These are phyloP conservation scores for Macrocentrus cingulum DNA, from an alignment of 1,140 invertebrate genomes.

Conservation along the genomic window DNA sequence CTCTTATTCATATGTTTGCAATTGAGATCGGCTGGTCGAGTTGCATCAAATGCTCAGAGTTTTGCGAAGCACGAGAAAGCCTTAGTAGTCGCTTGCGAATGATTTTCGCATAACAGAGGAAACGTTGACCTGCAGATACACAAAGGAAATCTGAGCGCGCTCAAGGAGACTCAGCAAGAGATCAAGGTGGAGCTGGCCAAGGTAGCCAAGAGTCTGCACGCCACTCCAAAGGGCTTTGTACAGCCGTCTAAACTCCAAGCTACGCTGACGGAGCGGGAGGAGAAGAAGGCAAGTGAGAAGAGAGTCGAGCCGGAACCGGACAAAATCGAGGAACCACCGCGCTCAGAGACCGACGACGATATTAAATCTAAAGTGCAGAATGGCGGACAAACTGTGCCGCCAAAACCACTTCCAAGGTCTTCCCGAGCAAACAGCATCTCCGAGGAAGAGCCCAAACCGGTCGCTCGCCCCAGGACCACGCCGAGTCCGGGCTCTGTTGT, in stretches of 20 bases:
- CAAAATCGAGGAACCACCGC: slow-evolving; percentile 25
- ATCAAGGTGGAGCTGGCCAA: slow-evolving; percentile 47
- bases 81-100: too few relatives aligned
- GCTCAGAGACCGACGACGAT: slow-evolving; percentile 38
- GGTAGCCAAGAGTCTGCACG: slow-evolving; percentile 42
- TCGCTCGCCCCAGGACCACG: slow-evolving; percentile 72
- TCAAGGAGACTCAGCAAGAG: slow-evolving; percentile 52
- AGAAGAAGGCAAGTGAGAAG: slow-evolving; percentile 41
- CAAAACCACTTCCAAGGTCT: slow-evolving; percentile 74
- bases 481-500: slow-evolving; percentile 58
- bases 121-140: slow-evolving; percentile 48
- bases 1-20: too few relatives aligned
- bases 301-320: slow-evolving; percentile 29
- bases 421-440: slow-evolving; percentile 68
- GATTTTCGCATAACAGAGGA: slow-evolving; percentile 10
- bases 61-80: not conserved
- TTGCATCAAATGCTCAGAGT: not conserved
- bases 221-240: slow-evolving; percentile 46
- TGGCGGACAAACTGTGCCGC: slow-evolving; percentile 59
- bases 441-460: slow-evolving; percentile 69
- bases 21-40: too few relatives aligned
- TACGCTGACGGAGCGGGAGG: slow-evolving; percentile 36
- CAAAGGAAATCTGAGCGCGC: slow-evolving; percentile 53
- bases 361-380: slow-evolving; percentile 51
- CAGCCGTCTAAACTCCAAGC: slow-evolving; percentile 38